These are phyloP conservation scores for Hippocampus kuda DNA, from an alignment of 2,797 vertebrate genomes.

Conservation along the genomic window DNA sequence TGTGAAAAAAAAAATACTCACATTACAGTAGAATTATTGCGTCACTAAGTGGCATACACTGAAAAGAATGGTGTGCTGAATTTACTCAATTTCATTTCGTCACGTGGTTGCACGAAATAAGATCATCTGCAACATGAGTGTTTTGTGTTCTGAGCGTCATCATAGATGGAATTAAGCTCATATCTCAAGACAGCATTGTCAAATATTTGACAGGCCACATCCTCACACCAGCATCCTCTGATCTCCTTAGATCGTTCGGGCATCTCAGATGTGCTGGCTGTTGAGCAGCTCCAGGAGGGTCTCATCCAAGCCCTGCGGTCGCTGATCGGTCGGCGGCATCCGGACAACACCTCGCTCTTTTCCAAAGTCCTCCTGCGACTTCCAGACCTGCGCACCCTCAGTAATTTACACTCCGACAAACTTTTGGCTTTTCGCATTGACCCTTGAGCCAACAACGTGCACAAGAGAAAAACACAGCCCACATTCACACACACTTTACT, in stretches of 20 bases:
- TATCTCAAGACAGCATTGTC: background rate
- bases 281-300: conserved; percentile 72
- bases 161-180: background rate
- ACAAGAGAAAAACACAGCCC: conserved; percentile 3
- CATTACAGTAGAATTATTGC: no score
- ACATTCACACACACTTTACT: conserved; percentile 15
- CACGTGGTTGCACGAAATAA: background rate
- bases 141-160: background rate
- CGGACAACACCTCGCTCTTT: conserved; percentile 62
- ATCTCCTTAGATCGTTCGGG: conserved; percentile 61
- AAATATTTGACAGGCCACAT: background rate
- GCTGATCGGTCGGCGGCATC: conserved; percentile 59
- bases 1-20: no score
- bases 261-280: conserved; percentile 58
- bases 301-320: conserved; percentile 66
- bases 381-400: conserved; percentile 73
- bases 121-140: background rate
- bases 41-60: no score
- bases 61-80: no score
- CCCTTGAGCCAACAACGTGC: conserved; percentile 45
- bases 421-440: conserved; percentile 72
- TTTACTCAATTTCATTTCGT: no score
- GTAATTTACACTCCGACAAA: conserved; percentile 73
- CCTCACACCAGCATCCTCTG: conserved; percentile 4
- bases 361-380: conserved; percentile 68